Conservation (phyloP, 2,888 invertebrate species). For the Xestia rhomboidea region DNA sequence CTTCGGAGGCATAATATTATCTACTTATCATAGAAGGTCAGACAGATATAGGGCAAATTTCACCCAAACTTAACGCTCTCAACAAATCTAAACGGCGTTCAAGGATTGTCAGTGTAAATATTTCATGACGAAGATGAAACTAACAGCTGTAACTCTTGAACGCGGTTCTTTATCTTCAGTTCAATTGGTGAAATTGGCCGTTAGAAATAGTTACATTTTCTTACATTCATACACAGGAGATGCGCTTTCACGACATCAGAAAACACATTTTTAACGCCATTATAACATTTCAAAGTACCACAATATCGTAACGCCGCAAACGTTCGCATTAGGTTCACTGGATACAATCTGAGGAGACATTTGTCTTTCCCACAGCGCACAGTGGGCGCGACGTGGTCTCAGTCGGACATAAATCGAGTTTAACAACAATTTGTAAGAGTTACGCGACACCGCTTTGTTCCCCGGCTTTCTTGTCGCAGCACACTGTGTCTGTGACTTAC, state of each 20-base stretch:
- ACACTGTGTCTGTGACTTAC: constrained; percentile 62
- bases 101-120: not conserved
- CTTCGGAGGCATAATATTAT: too few relatives aligned
- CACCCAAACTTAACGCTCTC: not conserved
- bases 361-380: constrained; percentile 66
- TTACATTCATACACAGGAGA: constrained; percentile 13
- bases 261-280: constrained; percentile 58
- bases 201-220: not conserved
- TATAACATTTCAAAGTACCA: constrained; percentile 59
- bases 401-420: constrained; percentile 71
- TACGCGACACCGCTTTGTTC: constrained; percentile 59
- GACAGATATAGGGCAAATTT: not conserved
- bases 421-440: constrained; percentile 73
- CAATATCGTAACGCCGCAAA: constrained; percentile 54
- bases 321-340: constrained; percentile 55
- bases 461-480: constrained; percentile 56
- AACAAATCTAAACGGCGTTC: not conserved
- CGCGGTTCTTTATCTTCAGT: not conserved
- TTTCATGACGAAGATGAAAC: not conserved
- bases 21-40: not conserved
- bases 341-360: constrained; percentile 62
- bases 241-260: constrained; percentile 45
- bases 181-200: not conserved
- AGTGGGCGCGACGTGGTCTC: constrained; percentile 61
- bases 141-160: not conserved